Conservation (phyloP, 2,113 vertebrate genomes). For the Chauna torquata region DNA sequence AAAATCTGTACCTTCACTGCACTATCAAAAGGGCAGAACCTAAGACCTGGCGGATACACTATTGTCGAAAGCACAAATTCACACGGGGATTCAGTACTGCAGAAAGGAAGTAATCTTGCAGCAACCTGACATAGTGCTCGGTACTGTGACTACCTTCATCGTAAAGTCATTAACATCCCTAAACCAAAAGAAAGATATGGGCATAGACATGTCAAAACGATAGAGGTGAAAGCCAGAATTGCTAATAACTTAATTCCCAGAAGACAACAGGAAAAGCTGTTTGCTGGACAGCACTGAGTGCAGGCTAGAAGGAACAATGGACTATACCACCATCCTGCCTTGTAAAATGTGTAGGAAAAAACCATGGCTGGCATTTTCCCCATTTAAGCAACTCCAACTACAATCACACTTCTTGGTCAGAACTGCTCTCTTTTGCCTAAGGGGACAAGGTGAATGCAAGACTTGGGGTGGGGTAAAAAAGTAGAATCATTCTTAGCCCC, state of each 20-base stretch:
- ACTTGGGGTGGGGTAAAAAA: not conserved
- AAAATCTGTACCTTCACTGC: not conserved
- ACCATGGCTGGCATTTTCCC: not conserved
- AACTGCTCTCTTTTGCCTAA: not conserved
- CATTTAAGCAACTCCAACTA: not conserved
- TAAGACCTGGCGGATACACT: not conserved
- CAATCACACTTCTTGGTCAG: not conserved
- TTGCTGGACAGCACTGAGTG: accelerated
- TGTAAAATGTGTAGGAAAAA: not conserved
- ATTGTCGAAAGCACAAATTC: not conserved
- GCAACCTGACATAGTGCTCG: not conserved
- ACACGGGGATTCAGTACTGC: not conserved
- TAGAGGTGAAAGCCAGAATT: not conserved
- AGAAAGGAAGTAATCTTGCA: not conserved
- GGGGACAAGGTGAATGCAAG: not conserved
- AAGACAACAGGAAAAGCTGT: not conserved
- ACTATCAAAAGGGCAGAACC: not conserved
- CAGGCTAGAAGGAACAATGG: accelerated
- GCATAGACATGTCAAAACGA: not conserved
- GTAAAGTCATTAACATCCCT: not conserved
- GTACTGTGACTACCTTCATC: not conserved
- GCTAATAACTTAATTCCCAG: not conserved
- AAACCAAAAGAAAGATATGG: not conserved
- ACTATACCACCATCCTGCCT: not conserved
- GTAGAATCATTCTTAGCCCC: not conserved